Percentiles rank a stretch among this genome's conserved stretches.
These are phyloP conservation scores for Vultur gryphus DNA, from an alignment of 2,797 vertebrate species.

Conservation along the genomic window DNA sequence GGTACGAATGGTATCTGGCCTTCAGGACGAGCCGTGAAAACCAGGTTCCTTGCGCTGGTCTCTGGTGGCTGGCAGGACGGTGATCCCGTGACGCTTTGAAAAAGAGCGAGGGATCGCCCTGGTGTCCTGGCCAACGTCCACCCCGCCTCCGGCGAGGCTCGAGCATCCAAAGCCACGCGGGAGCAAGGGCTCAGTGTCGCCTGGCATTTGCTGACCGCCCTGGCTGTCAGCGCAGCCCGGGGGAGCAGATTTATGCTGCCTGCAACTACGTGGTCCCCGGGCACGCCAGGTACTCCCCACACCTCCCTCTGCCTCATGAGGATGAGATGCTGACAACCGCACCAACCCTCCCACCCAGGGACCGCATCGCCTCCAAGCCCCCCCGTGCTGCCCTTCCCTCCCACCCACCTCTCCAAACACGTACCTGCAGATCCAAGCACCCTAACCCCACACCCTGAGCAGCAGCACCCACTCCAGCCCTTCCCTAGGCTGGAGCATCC, in stretches of 20 bases:
- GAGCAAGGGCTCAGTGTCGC: neutral
- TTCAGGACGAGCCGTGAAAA: neutral
- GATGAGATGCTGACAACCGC: neutral
- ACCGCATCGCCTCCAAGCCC: fast-evolving
- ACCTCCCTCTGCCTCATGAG: neutral
- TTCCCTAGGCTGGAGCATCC: neutral
- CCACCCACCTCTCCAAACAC: neutral
- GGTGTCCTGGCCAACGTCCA: neutral
- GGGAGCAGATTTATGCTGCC: neutral
- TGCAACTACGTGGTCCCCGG: neutral
- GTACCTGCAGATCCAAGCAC: fast-evolving
- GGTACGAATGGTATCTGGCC: neutral
- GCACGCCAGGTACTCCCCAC: fast-evolving
- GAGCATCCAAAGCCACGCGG: fast-evolving
- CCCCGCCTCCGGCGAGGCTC: neutral
- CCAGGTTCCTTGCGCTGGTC: neutral
- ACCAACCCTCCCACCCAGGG: fast-evolving
- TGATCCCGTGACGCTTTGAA: fast-evolving
- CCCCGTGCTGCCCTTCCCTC: neutral
- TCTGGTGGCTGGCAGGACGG: neutral
- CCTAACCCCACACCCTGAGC: neutral
- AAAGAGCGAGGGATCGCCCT: neutral
- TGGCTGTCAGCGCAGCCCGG: neutral
- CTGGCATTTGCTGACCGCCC: neutral
- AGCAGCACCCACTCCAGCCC: neutral